Evolutionary conservation across 1,140 invertebrate species (phyloP).

Genomic region (Oedothorax gibbosus): DNA sequence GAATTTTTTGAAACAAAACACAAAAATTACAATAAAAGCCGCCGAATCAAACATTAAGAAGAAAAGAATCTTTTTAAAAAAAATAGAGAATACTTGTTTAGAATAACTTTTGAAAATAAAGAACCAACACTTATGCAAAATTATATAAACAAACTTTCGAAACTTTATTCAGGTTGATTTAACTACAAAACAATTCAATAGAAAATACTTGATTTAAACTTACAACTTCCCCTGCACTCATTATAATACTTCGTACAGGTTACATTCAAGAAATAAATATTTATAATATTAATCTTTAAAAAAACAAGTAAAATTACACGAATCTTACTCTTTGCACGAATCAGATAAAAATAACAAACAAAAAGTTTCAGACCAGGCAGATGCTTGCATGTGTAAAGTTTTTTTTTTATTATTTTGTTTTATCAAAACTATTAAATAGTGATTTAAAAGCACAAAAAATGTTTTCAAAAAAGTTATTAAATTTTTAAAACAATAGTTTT

Average conservation of each 20-base stretch:
- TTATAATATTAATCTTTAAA: slow-evolving; percentile 23
- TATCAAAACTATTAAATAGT: no score
- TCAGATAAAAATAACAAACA: slow-evolving; percentile 50
- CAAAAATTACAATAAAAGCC: no score
- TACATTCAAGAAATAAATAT: slow-evolving; percentile 26
- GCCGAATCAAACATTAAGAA: no score
- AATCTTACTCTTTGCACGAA: not conserved
- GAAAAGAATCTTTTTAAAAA: no score
- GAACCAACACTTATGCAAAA: no score
- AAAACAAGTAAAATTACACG: slow-evolving; percentile 55
- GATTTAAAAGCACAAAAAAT: no score
- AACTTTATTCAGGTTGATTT: no score
- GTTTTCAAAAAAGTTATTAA: not conserved
- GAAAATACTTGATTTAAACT: not conserved
- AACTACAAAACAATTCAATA: no score
- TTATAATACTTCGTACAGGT: not conserved
- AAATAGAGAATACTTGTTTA: no score
- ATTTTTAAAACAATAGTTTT: not conserved
- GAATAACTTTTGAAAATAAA: no score
- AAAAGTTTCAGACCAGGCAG: slow-evolving; percentile 27
- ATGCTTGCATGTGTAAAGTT: slow-evolving; percentile 26
- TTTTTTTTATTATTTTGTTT: not conserved
- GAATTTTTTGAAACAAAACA: no score
- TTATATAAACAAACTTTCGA: no score
- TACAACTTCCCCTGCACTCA: slow-evolving; percentile 53